Conservation (phyloP, 2,113 vertebrate species). For the Stercorarius parasiticus region DNA sequence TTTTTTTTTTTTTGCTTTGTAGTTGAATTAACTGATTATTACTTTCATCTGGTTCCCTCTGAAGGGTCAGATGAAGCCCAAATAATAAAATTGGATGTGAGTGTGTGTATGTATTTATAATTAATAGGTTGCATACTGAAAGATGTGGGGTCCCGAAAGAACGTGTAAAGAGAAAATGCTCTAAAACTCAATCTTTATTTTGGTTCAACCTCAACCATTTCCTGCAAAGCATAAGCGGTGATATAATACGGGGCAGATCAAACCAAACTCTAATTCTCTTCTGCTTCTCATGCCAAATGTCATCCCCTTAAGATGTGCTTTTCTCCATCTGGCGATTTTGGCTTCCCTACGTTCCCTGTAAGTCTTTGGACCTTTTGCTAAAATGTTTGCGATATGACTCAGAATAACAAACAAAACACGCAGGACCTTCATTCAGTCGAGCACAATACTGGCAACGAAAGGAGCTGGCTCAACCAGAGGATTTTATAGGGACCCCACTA, state of each 20-base stretch:
- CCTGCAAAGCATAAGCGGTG: background rate
- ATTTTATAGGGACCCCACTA: constrained; percentile 55
- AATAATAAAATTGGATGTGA: constrained; percentile 52
- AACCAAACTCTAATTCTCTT: constrained; percentile 15
- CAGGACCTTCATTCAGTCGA: constrained; percentile 41
- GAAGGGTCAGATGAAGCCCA: constrained; percentile 44
- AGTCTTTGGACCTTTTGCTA: constrained; percentile 67
- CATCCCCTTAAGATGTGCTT: constrained; percentile 52
- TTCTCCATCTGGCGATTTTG: constrained; percentile 53
- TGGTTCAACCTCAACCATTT: constrained; percentile 28
- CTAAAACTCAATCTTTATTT: background rate
- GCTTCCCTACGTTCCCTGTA: constrained; percentile 36
- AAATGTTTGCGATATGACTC: constrained; percentile 76
- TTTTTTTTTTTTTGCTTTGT: background rate
- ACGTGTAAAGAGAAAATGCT: constrained; percentile 3
- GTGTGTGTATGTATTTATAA: constrained; percentile 50
- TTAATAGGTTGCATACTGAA: constrained; percentile 45
- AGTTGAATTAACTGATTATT: constrained; percentile 55
- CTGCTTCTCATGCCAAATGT: constrained; percentile 45
- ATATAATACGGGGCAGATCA: constrained; percentile 20
- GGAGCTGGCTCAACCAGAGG: constrained; percentile 40
- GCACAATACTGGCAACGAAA: constrained; percentile 40
- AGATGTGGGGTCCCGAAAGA: constrained; percentile 20
- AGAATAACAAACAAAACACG: constrained; percentile 73
- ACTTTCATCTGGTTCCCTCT: constrained; percentile 61